phyloP scores from a whole-genome alignment of 2,888 invertebrate species.

The Stenodema calcarata region DNA sequence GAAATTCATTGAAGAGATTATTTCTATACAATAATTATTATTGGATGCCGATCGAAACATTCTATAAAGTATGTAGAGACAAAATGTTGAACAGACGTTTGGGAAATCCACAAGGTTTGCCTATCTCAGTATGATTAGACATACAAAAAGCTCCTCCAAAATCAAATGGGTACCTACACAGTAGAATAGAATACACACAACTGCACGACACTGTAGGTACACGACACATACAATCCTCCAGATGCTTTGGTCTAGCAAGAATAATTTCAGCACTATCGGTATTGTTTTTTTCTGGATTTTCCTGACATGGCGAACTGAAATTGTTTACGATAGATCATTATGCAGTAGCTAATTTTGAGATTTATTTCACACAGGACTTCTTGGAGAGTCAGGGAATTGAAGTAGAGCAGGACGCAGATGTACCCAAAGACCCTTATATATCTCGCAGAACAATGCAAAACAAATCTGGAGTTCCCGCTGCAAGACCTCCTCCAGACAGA shows the following conservation, averaged over 20 bases:
- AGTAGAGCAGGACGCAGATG: conserved; percentile 71
- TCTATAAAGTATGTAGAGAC: too few species aligned
- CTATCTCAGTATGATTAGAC: neutral
- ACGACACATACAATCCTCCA: too few species aligned
- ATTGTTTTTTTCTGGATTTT: neutral
- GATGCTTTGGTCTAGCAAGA: too few species aligned
- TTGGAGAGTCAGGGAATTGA: conserved; percentile 82
- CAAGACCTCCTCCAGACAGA: conserved; percentile 65
- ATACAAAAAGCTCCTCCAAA: neutral
- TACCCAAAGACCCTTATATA: conserved; percentile 74
- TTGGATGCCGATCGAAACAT: too few species aligned
- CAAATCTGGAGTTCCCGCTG: conserved; percentile 59
- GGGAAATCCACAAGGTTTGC: neutral
- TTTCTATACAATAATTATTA: too few species aligned
- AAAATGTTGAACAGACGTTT: neutral
- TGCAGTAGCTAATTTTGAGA: neutral
- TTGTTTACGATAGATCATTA: neutral
- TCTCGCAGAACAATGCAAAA: conserved; percentile 43
- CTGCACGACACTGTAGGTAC: neutral
- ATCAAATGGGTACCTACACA: neutral
- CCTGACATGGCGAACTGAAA: neutral
- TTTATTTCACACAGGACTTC: conserved; percentile 68
- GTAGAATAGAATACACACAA: neutral
- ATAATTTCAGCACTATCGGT: too few species aligned
- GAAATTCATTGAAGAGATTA: neutral